These are phyloP conservation scores for Geodia barretti DNA, from an alignment of 37 sponge, comb jelly and placozoan species.

Conservation along the genomic window DNA sequence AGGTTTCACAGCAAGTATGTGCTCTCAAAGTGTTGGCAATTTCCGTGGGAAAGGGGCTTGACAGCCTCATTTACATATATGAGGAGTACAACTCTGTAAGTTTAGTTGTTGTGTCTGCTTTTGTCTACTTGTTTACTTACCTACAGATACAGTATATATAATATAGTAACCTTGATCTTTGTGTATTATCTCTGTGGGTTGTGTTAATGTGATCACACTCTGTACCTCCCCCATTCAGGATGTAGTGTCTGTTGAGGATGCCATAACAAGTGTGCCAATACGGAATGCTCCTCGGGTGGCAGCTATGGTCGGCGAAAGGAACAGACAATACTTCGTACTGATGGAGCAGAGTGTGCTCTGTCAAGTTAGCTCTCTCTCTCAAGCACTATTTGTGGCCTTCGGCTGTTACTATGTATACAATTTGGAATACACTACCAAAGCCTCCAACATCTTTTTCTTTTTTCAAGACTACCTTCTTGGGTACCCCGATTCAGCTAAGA, in stretches of 20 bases:
- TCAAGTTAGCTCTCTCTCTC: conserved; percentile 3
- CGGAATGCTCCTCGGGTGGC: conserved; percentile 34
- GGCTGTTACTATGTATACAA: conserved; percentile 39
- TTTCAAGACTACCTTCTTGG: conserved; percentile 45
- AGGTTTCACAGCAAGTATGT: neutral
- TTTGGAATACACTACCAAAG: conserved; percentile 29
- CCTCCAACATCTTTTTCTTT: conserved; percentile 20
- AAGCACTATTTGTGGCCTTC: conserved; percentile 35
- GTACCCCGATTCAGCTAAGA: conserved; percentile 6
- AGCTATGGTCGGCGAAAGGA: conserved; percentile 14
- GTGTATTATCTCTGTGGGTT: too few species aligned
- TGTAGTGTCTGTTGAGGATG: neutral
- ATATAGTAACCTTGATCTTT: too few species aligned
- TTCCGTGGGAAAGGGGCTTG: neutral
- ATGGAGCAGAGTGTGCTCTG: conserved; percentile 21
- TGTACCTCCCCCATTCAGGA: too few species aligned
- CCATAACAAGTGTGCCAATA: neutral
- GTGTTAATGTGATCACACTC: too few species aligned
- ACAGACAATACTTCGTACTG: conserved; percentile 15
- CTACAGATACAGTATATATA: too few species aligned
- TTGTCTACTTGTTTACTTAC: neutral
- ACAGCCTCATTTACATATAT: neutral
- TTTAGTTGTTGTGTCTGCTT: neutral
- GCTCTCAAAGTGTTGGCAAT: conserved; percentile 14
- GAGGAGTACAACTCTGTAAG: conserved; percentile 2